Conservation (phyloP, 2,888 invertebrate genomes). For the Ceraclea dissimilis region DNA sequence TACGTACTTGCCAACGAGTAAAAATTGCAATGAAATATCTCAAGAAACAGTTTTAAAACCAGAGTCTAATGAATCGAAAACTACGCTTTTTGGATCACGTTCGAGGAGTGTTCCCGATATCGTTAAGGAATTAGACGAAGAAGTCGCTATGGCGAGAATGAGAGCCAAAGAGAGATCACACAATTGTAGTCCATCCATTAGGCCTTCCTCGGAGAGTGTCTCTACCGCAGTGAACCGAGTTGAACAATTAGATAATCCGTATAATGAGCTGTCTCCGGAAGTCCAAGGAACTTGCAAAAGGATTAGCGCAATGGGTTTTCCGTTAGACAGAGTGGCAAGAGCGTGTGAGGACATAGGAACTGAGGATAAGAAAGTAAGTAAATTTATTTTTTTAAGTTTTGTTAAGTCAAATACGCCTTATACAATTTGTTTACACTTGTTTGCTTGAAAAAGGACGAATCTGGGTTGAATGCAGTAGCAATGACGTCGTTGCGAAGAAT, state of each 20-base stretch:
- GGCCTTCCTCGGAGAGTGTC: conserved; percentile 27
- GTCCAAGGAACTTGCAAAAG: conserved; percentile 62
- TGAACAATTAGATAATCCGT: conserved; percentile 35
- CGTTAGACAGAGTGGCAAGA: conserved; percentile 68
- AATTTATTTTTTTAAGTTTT: neutral
- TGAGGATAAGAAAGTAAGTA: conserved; percentile 74
- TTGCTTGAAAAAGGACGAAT: too few species aligned
- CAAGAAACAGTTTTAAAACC: neutral
- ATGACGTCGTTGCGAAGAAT: too few species aligned
- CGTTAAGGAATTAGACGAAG: conserved; percentile 64
- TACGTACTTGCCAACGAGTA: conserved; percentile 5
- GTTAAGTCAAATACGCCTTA: too few species aligned
- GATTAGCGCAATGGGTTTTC: conserved; percentile 85
- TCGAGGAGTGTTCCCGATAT: conserved; percentile 68
- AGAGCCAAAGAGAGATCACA: conserved; percentile 45
- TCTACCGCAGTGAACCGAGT: neutral
- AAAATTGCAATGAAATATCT: neutral
- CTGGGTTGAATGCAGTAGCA: too few species aligned
- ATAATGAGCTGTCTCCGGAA: conserved; percentile 40
- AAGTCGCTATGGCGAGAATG: conserved; percentile 45
- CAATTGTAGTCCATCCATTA: conserved; percentile 46
- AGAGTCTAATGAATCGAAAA: conserved; percentile 1
- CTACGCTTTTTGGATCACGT: conserved; percentile 31
- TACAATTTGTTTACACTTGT: too few species aligned
- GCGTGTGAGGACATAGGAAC: conserved; percentile 70